Evolutionary conservation across 1,140 invertebrate genomes (phyloP), one percentile per base, ranked within the genome.

Genomic region (Zaprionus taronus): DNA sequence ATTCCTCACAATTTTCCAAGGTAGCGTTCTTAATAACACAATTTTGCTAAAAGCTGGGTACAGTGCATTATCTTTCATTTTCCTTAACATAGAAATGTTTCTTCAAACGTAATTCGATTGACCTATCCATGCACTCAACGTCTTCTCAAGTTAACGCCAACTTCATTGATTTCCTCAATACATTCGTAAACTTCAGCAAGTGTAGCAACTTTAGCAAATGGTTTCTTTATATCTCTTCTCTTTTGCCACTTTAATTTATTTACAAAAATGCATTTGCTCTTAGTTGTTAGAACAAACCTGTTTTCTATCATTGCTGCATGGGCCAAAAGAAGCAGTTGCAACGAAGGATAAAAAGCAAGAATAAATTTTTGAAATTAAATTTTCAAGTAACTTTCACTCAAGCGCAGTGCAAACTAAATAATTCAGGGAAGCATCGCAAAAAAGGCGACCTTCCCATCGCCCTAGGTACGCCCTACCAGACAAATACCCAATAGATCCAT

Each of bases 391-490:
- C 84, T 89, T 89, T 89, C 84, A 89, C 81, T 89, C 63, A 72
- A 89, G 84, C 84, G 84, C 84, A 81, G 74, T 81, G 84, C 79
- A 89, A 89, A 90, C 84, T 89, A 84, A 89, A 89, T 89, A 89
- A 89, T 89, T 87, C 84, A 84, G 81, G 73, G 62, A 51, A 89
- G 71, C 76, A 72, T 44, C 44, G 65, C 17, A 60, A 47, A 24
- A 65, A 31, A 47, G 56, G 34, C 60, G 61, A 53, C 24, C 79
- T 71, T 58, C 72, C 58, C 12, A 47, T 62, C 11, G 9, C 31
- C 9, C 31, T 11, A 34, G 31, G 31, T 34, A 53, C 38, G 34
- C 64, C 47, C 47, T 53, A 36, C 47, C 56, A 75, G 66, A 65
- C 55, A 73, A 67, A 72, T 63, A 63, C 58, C 34, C 63, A 77